Base-by-base conservation (phyloP, 1,140 invertebrate genomes). In the Pissodes strobi region DNA sequence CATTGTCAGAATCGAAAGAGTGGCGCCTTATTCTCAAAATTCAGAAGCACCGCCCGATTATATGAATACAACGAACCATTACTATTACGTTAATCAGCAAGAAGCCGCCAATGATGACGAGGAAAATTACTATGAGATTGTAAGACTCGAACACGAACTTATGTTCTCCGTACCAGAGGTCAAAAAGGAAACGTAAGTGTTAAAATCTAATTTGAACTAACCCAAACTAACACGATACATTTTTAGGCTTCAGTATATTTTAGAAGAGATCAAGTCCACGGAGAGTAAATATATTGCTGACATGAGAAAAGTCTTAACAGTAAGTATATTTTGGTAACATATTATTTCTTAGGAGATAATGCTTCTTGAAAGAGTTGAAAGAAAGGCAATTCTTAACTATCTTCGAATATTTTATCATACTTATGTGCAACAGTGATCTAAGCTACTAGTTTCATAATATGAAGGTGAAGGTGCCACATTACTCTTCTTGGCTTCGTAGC, bases 231-330 rank as follows among this genome's bases (percentile, higher is more conserved):
- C n/a, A n/a, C n/a, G n/a, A n/a, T n/a, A n/a, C n/a, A 39, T 43
- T 71, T 68, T 34, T 56, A 74, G 69, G 45, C 48, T 69, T 27
- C 49, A 67, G 13, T 70, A 69, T 37, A 70, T 75, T 37, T 34
- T 73, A n/a, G 68, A 75, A 17, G 74, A 75, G 67, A 63, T 75
- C 10, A 43, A 59, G 39, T 51, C 66, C 5, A 75, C 72, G 12
- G 74, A 75, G 58, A 48, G 61, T 22, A 67, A 64, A 10, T 75
- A 75, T 57, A 61, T 75, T 10, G 22, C 51, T 3, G 68, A 72
- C 53, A 64, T 75, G 48, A 37, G 46, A 39, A 70, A 56, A 66
- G 61, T 75, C 18, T 46, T 73, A 12, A 25, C 45, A 30, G 74
- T 75, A 70, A 71, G 66, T n/a, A n/a, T n/a, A n/a, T n/a, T n/a